A percentile compares a stretch with the other conserved stretches of the same genome.
phyloP scores from a whole-genome alignment of 2,797 vertebrate genomes.

The Sebastes oblongus region DNA sequence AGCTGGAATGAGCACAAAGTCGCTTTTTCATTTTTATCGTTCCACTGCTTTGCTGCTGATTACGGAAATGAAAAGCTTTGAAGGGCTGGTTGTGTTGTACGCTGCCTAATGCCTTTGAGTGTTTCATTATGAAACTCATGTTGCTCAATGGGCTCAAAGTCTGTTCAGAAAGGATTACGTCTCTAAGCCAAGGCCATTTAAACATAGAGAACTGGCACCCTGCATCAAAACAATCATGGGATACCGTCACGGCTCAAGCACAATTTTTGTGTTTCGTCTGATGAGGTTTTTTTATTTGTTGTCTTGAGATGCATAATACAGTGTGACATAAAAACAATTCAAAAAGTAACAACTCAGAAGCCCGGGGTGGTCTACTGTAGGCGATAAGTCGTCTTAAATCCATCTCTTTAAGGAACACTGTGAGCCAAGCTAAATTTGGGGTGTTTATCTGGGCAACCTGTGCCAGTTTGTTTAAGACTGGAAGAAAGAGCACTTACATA shows the following conservation, averaged over 20 bases:
- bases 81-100: conserved; percentile 60
- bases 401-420: conserved; percentile 6
- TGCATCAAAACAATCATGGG: conserved; percentile 18
- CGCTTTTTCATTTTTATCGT: conserved; percentile 54
- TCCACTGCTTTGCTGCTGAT: conserved; percentile 65
- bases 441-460: conserved; percentile 54
- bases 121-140: conserved; percentile 72
- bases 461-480: conserved; percentile 29
- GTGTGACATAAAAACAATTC: conserved; percentile 17
- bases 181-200: conserved; percentile 55
- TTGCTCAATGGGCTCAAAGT: conserved; percentile 75
- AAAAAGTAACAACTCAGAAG: conserved; percentile 12
- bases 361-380: conserved; percentile 9
- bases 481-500: conserved; percentile 15
- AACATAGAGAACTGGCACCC: conserved; percentile 33
- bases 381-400: conserved; percentile 26
- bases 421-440: conserved; percentile 47
- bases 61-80: conserved; percentile 76
- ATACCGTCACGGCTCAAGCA: background rate
- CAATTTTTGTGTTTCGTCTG: background rate
- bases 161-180: conserved; percentile 70
- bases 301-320: conserved; percentile 3
- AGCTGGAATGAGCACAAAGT: conserved; percentile 57
- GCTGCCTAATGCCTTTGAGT: conserved; percentile 59
- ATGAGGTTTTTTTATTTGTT: background rate